A percentile compares a stretch with the other conserved stretches of the same genome.
phyloP scores from a whole-genome alignment of 2,113 vertebrate species.

The Ceyx cyanopectus region DNA sequence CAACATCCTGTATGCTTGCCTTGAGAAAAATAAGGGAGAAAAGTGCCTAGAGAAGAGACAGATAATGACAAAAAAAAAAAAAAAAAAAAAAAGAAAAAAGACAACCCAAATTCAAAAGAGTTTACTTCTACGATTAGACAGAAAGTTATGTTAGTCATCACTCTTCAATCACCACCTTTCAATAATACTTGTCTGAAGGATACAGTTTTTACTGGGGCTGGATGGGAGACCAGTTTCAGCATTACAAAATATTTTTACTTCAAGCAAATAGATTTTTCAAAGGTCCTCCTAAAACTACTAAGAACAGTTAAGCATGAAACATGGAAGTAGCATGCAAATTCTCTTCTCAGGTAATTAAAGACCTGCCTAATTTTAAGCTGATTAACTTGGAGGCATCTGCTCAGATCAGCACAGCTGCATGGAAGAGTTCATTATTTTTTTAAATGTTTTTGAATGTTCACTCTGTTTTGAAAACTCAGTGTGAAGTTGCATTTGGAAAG shows the following conservation, averaged over 20 bases:
- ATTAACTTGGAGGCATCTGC: neutral
- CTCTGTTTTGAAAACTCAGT: neutral
- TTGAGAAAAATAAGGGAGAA: neutral
- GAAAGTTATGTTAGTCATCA: neutral
- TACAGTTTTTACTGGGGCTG: neutral
- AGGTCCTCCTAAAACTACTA: neutral
- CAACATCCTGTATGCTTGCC: fast-evolving
- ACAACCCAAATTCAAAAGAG: neutral
- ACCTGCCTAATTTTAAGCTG: neutral
- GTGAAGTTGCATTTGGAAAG: neutral
- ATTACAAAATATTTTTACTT: neutral
- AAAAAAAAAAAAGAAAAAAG: fast-evolving
- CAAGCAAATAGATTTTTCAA: neutral
- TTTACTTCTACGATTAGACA: no score
- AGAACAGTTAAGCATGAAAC: neutral
- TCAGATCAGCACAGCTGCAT: neutral
- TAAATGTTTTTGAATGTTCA: no score
- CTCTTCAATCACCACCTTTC: neutral
- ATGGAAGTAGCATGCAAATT: neutral
- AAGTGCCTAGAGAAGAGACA: neutral
- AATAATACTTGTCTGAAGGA: neutral
- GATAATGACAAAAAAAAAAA: fast-evolving
- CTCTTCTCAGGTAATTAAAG: neutral
- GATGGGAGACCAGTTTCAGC: neutral
- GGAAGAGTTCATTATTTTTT: neutral